Conservation (phyloP, 2,888 invertebrate genomes). For the Xestia c-nigrum region DNA sequence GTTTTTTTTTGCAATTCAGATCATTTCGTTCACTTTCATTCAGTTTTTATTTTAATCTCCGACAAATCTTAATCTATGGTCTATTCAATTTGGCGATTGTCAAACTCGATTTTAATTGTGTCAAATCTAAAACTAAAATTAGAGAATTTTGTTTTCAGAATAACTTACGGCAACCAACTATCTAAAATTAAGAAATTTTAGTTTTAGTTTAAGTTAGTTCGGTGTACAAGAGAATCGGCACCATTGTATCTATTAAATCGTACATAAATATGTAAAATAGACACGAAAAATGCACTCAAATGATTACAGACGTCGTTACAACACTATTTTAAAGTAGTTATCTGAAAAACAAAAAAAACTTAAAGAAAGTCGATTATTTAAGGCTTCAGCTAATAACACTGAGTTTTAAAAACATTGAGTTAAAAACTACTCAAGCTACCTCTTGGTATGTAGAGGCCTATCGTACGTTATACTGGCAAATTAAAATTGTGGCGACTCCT, state of each 20-base stretch:
- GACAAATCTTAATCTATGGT: too few relatives aligned
- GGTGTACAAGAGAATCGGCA: too few relatives aligned
- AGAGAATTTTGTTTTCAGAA: too few relatives aligned
- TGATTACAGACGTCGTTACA: background rate
- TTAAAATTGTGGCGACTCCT: background rate
- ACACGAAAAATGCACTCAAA: conserved; percentile 17
- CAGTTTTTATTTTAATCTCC: too few relatives aligned
- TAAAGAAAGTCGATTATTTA: background rate
- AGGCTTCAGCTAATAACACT: background rate
- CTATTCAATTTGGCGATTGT: too few relatives aligned
- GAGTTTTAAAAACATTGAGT: background rate
- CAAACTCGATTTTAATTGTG: too few relatives aligned
- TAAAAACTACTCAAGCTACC: background rate
- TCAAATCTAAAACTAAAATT: too few relatives aligned
- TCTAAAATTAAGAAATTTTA: too few relatives aligned
- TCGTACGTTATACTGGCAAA: background rate
- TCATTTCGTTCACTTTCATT: too few relatives aligned
- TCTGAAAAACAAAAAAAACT: conserved; percentile 1
- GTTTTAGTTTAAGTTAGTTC: too few relatives aligned
- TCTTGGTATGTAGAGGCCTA: background rate
- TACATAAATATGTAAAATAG: conserved; percentile 20
- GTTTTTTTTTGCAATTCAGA: too few relatives aligned
- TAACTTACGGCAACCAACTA: too few relatives aligned
- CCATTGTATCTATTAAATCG: conserved; percentile 4
- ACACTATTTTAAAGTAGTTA: conserved; percentile 14